A percentile compares a stretch with the other conserved stretches of the same genome.
Conservation (phyloP, 2,113 vertebrate genomes). For the Cynocephalus volans region DNA sequence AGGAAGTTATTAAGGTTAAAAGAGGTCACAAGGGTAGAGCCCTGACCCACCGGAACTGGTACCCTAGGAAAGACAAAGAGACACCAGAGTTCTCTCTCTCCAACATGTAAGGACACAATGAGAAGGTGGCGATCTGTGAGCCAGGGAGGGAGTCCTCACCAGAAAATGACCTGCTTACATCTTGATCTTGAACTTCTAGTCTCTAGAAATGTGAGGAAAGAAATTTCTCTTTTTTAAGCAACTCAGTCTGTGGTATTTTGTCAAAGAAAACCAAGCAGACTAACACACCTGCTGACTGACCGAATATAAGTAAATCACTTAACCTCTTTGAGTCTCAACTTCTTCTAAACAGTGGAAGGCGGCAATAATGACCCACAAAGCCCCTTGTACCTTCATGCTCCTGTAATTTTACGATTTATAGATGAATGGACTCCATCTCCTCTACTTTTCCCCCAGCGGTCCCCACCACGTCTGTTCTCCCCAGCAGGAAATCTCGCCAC, state of each 20-base stretch:
- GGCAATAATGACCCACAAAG: not conserved
- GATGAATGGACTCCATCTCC: not conserved
- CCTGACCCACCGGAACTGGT: not conserved
- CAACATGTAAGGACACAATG: not conserved
- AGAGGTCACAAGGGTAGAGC: not conserved
- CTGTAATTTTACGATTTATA: not conserved
- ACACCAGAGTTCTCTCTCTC: not conserved
- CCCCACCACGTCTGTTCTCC: not conserved
- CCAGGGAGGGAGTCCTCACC: not conserved
- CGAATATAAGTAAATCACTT: fast-evolving
- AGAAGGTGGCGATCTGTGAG: fast-evolving
- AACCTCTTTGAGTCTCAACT: not conserved
- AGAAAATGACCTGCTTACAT: not conserved
- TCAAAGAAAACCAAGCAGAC: fast-evolving
- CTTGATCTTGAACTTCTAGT: not conserved
- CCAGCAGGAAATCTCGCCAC: not conserved
- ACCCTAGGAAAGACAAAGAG: not conserved
- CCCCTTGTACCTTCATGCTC: fast-evolving
- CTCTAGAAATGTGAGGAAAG: not conserved
- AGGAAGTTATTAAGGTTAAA: not conserved
- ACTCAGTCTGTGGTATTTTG: not conserved
- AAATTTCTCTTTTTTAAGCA: fast-evolving
- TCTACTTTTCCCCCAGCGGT: not conserved
- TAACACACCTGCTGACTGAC: fast-evolving
- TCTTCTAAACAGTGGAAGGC: not conserved